Evolutionary conservation across 2,113 vertebrate species (phyloP).

Genomic region (Antennarius striatus): DNA sequence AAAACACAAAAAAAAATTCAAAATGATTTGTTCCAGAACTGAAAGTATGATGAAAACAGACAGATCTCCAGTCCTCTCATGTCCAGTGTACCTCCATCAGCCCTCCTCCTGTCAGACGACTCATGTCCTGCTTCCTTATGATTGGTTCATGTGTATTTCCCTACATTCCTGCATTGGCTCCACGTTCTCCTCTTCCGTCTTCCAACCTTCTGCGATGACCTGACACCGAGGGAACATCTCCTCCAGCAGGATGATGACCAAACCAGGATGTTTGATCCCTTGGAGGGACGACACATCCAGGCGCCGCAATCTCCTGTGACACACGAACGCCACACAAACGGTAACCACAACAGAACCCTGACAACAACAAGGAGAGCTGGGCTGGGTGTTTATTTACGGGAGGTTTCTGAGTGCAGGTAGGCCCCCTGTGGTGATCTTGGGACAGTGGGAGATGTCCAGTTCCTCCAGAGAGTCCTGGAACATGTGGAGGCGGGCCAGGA

Average conservation of each 20-base stretch:
- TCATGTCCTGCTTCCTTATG: background rate
- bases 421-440: conserved; percentile 80
- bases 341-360: background rate
- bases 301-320: conserved; percentile 76
- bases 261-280: conserved; percentile 69
- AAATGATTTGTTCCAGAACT: too few species aligned
- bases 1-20: too few species aligned
- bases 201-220: conserved; percentile 74
- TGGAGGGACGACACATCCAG: conserved; percentile 84
- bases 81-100: background rate
- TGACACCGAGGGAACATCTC: conserved; percentile 87
- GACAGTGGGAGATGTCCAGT: conserved; percentile 84
- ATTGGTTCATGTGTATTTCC: background rate
- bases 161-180: conserved; percentile 11
- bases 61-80: background rate
- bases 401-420: conserved; percentile 85
- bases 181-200: background rate
- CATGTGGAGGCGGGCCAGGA: conserved; percentile 77
- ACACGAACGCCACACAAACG: background rate
- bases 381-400: conserved; percentile 65
- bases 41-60: too few species aligned
- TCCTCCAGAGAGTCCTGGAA: conserved; percentile 80
- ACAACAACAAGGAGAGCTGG: background rate
- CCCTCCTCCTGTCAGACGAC: background rate
- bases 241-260: conserved; percentile 85